Evolutionary conservation across 2,113 vertebrate genomes (phyloP).

Genomic region (Oenanthe oenanthe): DNA sequence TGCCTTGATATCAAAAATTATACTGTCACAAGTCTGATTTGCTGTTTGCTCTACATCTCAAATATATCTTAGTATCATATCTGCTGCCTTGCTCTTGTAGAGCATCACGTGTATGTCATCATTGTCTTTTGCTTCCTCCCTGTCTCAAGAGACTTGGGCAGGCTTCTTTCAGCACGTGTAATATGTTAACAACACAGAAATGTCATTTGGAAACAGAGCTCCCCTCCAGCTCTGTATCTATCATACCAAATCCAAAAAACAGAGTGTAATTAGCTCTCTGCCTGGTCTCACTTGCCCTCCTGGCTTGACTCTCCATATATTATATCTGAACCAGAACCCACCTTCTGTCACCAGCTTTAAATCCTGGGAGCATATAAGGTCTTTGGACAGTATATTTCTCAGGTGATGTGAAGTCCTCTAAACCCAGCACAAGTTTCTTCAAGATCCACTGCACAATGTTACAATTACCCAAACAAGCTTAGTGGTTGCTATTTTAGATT

Average conservation of each 20-base stretch:
- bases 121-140: neutral
- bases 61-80: neutral
- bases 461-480: neutral
- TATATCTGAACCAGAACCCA: neutral
- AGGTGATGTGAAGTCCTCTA: neutral
- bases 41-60: neutral
- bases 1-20: neutral
- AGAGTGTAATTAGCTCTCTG: neutral
- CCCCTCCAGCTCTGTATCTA: neutral
- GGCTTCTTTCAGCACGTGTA: neutral
- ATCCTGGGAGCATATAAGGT: neutral
- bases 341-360: neutral
- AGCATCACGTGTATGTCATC: fast-evolving
- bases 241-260: neutral
- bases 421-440: neutral
- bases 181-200: neutral
- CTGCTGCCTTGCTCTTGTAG: neutral
- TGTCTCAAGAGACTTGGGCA: neutral
- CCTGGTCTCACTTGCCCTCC: neutral
- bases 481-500: neutral
- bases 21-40: neutral
- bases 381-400: neutral
- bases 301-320: neutral
- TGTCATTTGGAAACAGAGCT: neutral
- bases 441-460: neutral